phyloP scores from a whole-genome alignment of 92 coral and sea anemone species.

The Umimayanthus kanabou region DNA sequence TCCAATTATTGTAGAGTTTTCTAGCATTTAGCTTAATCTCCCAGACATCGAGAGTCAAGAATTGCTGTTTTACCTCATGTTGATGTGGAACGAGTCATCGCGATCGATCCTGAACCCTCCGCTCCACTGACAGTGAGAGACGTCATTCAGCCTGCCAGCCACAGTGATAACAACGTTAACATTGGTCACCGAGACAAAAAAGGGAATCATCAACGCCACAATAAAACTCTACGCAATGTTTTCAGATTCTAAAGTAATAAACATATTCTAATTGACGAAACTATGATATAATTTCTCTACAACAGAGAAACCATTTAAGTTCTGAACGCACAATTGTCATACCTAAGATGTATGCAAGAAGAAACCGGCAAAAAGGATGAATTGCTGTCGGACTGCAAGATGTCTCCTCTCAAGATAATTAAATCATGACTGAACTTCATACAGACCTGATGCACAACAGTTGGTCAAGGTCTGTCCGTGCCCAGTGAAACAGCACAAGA shows the following conservation, averaged over 20 bases:
- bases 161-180: background rate
- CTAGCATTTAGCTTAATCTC: background rate
- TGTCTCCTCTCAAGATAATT: background rate
- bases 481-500: conserved; percentile 96
- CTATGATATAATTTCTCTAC: too few species aligned
- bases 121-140: conserved; percentile 96
- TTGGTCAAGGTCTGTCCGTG: conserved; percentile 95
- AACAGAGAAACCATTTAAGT: too few species aligned
- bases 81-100: conserved; percentile 92
- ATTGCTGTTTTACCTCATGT: conserved; percentile 75
- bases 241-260: too few species aligned
- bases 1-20: too few species aligned
- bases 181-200: background rate
- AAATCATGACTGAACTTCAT: background rate
- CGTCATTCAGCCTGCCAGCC: conserved; percentile 75
- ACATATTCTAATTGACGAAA: too few species aligned
- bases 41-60: background rate
- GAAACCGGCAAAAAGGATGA: too few species aligned
- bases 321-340: too few species aligned
- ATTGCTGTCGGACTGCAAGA: background rate
- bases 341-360: too few species aligned
- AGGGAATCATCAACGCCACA: too few species aligned
- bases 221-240: too few species aligned
- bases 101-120: conserved; percentile 94
- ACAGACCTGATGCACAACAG: conserved; percentile 91